These are phyloP conservation scores for Lamproptera curius DNA, from an alignment of 2,888 invertebrate genomes.

Conservation along the genomic window DNA sequence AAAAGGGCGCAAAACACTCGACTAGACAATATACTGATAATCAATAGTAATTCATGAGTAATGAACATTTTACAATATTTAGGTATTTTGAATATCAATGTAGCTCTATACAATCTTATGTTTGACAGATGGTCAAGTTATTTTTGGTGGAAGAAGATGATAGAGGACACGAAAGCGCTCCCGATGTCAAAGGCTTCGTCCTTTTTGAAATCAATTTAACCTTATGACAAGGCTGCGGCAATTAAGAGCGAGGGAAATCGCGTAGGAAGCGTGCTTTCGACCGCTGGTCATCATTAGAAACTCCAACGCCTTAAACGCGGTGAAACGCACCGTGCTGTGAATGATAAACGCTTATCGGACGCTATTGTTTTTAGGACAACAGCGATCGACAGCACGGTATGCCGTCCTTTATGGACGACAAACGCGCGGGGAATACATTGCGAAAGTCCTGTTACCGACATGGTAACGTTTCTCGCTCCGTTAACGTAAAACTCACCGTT, in stretches of 20 bases:
- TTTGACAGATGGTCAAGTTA: no score
- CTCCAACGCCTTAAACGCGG: slow-evolving; percentile 50
- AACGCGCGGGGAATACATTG: slow-evolving; percentile 71
- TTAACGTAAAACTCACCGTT: slow-evolving; percentile 30
- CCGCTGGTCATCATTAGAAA: slow-evolving; percentile 49
- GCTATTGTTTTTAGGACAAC: slow-evolving; percentile 33
- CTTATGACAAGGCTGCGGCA: not conserved
- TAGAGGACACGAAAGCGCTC: no score
- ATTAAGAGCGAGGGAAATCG: slow-evolving; percentile 4
- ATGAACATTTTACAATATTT: no score
- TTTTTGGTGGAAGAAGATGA: no score
- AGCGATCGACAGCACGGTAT: slow-evolving; percentile 45
- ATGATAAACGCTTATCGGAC: slow-evolving; percentile 47
- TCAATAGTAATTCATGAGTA: no score
- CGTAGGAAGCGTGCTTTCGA: slow-evolving; percentile 39
- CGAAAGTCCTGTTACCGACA: slow-evolving; percentile 71
- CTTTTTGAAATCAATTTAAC: no score
- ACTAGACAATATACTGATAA: no score
- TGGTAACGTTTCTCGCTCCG: slow-evolving; percentile 30
- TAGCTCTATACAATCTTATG: no score
- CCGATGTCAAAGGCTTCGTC: no score
- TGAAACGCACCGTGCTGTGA: slow-evolving; percentile 56
- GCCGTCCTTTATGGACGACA: slow-evolving; percentile 61
- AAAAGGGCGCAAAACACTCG: no score
- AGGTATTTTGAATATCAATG: no score